Percentiles rank a stretch among this genome's conserved stretches.
Evolutionary conservation across 1,140 invertebrate genomes (phyloP).

Genomic region (Riptortus pedestris): DNA sequence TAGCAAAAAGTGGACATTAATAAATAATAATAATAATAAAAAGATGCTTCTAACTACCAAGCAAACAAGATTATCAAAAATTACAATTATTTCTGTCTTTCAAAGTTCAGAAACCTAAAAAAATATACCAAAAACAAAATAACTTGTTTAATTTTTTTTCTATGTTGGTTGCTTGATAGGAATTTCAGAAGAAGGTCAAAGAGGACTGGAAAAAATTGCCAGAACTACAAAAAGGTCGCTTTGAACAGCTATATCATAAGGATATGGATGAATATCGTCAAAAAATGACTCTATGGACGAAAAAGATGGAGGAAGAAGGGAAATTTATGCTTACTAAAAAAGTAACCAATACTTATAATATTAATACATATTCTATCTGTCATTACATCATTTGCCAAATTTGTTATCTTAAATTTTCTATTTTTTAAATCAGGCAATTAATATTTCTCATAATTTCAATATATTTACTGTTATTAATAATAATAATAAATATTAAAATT

Average conservation of each 20-base stretch:
- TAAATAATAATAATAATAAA: not conserved
- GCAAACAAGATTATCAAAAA: not conserved
- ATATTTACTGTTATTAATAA: too few relatives aligned
- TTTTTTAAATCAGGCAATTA: too few relatives aligned
- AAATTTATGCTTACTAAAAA: too few relatives aligned
- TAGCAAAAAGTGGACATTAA: not conserved
- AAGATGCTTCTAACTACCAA: too few relatives aligned
- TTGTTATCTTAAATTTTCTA: too few relatives aligned
- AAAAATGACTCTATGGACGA: conserved; percentile 11
- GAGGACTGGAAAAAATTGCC: conserved; percentile 5
- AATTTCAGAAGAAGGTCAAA: not conserved
- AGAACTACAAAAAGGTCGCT: not conserved
- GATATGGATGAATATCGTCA: conserved; percentile 1
- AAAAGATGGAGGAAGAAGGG: too few relatives aligned
- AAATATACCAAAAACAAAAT: not conserved
- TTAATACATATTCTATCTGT: too few relatives aligned
- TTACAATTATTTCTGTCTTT: not conserved
- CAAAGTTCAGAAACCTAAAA: not conserved
- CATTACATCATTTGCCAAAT: too few relatives aligned
- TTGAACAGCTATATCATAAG: not conserved
- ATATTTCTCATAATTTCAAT: too few relatives aligned
- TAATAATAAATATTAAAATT: too few relatives aligned
- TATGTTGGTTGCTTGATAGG: not conserved
- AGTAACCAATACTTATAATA: too few relatives aligned
- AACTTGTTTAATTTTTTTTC: not conserved